Evolutionary conservation across 2,113 vertebrate genomes (phyloP), one percentile per base, ranked within the genome.

Genomic region (Dicaeum eximium): DNA sequence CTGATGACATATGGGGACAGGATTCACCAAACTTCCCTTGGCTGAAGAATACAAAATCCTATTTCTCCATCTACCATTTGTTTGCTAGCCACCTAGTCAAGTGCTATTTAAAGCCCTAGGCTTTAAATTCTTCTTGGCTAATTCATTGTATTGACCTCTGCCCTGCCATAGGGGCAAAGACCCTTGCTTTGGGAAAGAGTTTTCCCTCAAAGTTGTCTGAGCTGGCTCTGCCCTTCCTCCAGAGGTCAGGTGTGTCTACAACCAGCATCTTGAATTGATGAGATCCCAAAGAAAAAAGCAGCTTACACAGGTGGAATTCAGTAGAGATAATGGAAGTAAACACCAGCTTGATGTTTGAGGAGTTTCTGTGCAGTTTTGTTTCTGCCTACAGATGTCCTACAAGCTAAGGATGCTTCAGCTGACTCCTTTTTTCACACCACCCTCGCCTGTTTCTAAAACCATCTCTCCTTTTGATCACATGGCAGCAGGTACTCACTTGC

Each of bases 401-500:
- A 80, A 90, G 58, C 78, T 51, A 57, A 54, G 60, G 78, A 69
- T 82, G 70, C 71, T 94, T 85, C 79, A 86, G 82, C 64, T 86
- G 75, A 94, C 75, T 91, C 54, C 82, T 77, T 88, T 80, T 83
- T 79, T 92, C 82, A 71, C 22, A 48, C 88, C 90, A 93, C 82
- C 86, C 75, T 95, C 18, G 0, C 90, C 70, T n/a, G 77, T 71
- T 93, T 92, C 90, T 92, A 88, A 95, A 96, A 95, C 56, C 81
- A 80, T 79, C 85, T 83, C 69, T 78, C 40, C 51, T 85, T 88
- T 66, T 81, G 88, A 62, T 90, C 85, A 91, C 92, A 27, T 84
- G 94, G 85, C 72, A 96, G 90, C 88, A 96, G 88, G 90, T 88
- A 83, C 67, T 35, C 47, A 54, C 91, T 92, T 72, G 74, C 92